Conservation (phyloP, 1,140 invertebrate genomes). For the Linepithema humile region DNA sequence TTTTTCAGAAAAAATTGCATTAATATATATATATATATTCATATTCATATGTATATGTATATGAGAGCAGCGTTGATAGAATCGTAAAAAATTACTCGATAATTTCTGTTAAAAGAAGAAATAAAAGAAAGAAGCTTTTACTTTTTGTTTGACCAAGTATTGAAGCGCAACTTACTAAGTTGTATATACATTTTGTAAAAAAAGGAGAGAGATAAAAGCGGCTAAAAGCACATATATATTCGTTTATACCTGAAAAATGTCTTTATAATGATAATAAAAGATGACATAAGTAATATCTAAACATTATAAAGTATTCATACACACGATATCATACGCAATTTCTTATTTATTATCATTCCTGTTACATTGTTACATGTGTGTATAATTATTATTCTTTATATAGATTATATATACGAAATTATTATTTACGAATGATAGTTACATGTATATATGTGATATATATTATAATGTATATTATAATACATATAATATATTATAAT, state of each 20-base stretch:
- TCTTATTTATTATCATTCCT: slow-evolving; percentile 72
- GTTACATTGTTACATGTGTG: slow-evolving; percentile 49
- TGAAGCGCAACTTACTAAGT: slow-evolving; percentile 10
- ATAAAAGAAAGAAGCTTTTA: slow-evolving; percentile 29
- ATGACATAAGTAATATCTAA: slow-evolving; percentile 35
- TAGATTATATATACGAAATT: background rate
- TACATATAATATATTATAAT: too few species aligned
- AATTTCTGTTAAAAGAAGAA: background rate
- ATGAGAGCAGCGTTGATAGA: background rate
- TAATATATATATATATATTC: background rate
- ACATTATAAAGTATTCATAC: slow-evolving; percentile 47
- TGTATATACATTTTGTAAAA: slow-evolving; percentile 64
- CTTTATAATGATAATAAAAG: slow-evolving; percentile 31
- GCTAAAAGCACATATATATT: slow-evolving; percentile 13
- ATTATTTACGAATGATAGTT: background rate
- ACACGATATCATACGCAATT: slow-evolving; percentile 35
- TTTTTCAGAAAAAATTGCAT: slow-evolving; percentile 19
- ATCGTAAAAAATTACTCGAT: background rate
- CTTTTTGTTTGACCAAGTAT: slow-evolving; percentile 37
- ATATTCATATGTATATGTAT: background rate
- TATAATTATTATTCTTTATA: slow-evolving; percentile 58
- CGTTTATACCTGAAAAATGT: slow-evolving; percentile 55
- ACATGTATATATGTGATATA: background rate
- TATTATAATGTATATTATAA: too few species aligned
- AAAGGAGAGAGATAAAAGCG: slow-evolving; percentile 5